Evolutionary conservation across 2,888 invertebrate species (phyloP).

Genomic region (Tridacna crocea): DNA sequence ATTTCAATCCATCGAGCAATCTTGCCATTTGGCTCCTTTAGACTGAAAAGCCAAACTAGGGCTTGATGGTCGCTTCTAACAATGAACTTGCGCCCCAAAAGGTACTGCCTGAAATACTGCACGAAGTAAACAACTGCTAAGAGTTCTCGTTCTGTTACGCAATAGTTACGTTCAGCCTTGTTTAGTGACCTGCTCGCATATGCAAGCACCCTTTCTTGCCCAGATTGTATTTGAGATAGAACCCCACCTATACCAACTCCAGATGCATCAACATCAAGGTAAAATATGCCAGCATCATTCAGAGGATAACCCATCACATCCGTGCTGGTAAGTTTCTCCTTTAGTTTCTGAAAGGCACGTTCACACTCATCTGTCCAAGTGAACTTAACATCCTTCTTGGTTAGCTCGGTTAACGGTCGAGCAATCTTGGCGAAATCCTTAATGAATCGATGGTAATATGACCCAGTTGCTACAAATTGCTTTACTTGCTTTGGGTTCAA

Average conservation of each 20-base stretch:
- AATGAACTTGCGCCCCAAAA: no score
- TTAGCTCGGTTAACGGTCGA: slow-evolving; percentile 43
- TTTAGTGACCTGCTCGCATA: slow-evolving; percentile 2
- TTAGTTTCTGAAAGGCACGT: slow-evolving; percentile 35
- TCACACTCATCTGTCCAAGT: slow-evolving; percentile 42
- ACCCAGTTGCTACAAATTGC: slow-evolving; percentile 16
- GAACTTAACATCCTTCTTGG: slow-evolving; percentile 35
- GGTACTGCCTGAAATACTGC: slow-evolving; percentile 23
- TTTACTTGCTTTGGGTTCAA: slow-evolving; percentile 15
- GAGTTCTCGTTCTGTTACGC: slow-evolving; percentile 16
- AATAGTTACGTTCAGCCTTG: slow-evolving; percentile 2
- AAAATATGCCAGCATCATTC: slow-evolving; percentile 3
- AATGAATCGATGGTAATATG: slow-evolving; percentile 42
- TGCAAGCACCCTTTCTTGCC: slow-evolving; percentile 23
- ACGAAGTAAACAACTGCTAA: slow-evolving; percentile 22
- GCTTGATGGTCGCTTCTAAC: no score
- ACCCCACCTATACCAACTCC: slow-evolving; percentile 31
- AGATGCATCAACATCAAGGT: slow-evolving; percentile 38
- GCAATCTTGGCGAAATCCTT: slow-evolving; percentile 47
- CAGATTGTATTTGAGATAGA: slow-evolving; percentile 27
- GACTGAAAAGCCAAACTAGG: no score
- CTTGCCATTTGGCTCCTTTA: no score
- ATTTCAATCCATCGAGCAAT: no score
- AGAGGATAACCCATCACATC: slow-evolving; percentile 42
- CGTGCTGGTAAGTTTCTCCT: slow-evolving; percentile 12